phyloP scores from a whole-genome alignment of 1,140 invertebrate species.

The Bursaphelenchus mucronatus region DNA sequence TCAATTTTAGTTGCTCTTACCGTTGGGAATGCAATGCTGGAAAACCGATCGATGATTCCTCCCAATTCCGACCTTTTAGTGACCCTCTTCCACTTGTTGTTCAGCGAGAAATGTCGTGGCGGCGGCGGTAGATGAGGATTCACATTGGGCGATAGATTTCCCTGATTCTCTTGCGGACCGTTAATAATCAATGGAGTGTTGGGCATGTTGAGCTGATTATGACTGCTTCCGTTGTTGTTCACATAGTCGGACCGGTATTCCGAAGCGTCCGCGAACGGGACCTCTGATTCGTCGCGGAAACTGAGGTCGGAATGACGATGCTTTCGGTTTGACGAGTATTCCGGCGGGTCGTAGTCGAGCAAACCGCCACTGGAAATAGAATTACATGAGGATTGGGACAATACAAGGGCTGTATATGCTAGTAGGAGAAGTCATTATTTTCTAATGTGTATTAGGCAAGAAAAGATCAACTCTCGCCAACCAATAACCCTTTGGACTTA shows the following conservation, averaged over 20 bases:
- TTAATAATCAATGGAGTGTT: conserved; percentile 18
- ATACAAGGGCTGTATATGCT: conserved; percentile 3
- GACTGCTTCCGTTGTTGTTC: conserved; percentile 5
- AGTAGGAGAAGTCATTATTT: background rate
- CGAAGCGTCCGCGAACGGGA: conserved; percentile 11
- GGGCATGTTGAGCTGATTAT: background rate
- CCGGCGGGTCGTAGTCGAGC: conserved; percentile 32
- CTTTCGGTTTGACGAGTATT: conserved; percentile 21
- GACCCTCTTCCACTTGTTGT: conserved; percentile 20
- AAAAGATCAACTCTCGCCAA: background rate
- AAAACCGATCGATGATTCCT: conserved; percentile 47
- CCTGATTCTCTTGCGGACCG: conserved; percentile 14
- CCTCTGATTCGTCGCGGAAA: conserved; percentile 6
- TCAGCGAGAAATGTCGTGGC: conserved; percentile 17
- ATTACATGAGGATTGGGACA: background rate
- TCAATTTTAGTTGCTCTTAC: conserved; percentile 24
- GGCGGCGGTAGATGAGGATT: conserved; percentile 11
- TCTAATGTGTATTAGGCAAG: background rate
- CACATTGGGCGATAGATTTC: conserved; percentile 1
- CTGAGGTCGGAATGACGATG: conserved; percentile 17
- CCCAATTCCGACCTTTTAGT: conserved; percentile 44
- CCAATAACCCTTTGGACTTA: background rate
- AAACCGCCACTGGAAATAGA: conserved; percentile 11
- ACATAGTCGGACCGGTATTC: conserved; percentile 11
- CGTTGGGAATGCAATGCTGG: conserved; percentile 52